Evolutionary conservation across 2,113 vertebrate species (phyloP).

Genomic region (Lutjanus erythropterus): DNA sequence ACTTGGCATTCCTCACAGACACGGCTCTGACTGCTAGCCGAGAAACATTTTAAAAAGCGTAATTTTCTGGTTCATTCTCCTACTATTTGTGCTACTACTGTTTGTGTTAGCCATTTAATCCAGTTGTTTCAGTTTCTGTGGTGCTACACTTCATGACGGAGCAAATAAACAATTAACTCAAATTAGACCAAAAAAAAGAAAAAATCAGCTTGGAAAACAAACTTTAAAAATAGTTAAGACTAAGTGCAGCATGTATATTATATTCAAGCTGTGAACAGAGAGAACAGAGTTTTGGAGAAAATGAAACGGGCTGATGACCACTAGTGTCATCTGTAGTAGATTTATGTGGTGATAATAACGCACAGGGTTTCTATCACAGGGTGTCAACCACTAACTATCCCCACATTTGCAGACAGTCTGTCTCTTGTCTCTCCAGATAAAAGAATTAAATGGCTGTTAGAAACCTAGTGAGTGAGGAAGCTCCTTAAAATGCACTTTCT

Average conservation of each 20-base stretch:
- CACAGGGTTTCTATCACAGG: neutral
- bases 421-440: slow-evolving; percentile 11
- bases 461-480: neutral
- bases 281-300: neutral
- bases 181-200: neutral
- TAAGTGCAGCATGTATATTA: neutral
- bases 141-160: neutral
- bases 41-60: neutral
- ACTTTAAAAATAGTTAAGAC: neutral
- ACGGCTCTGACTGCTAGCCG: neutral
- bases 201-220: neutral
- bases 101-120: neutral
- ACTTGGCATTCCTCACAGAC: slow-evolving; percentile 15
- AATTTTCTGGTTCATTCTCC: neutral
- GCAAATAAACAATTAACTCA: neutral
- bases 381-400: slow-evolving; percentile 25
- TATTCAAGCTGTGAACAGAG: neutral
- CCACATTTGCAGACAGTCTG: slow-evolving; percentile 5
- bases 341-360: slow-evolving; percentile 22
- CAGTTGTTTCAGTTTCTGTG: neutral
- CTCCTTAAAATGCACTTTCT: neutral
- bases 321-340: neutral
- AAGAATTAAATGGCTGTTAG: neutral
- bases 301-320: neutral
- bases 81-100: neutral